Evolutionary conservation across 2,113 vertebrate species (phyloP).

Genomic region (Pavo muticus): DNA sequence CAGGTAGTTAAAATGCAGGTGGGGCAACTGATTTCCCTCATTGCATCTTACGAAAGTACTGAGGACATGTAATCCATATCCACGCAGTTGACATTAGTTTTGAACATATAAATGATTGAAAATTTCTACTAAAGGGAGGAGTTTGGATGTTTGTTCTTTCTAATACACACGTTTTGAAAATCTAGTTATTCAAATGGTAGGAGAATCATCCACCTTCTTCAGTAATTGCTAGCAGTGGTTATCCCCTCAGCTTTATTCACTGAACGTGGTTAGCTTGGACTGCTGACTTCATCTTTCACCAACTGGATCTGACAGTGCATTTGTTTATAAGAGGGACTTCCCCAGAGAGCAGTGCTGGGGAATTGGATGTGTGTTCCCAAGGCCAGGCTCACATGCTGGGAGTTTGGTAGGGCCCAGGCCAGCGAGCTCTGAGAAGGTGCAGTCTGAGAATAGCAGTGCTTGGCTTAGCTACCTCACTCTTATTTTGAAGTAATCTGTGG

Average conservation of each 20-base stretch:
- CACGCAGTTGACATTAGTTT: no score
- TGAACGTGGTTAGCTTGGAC: no score
- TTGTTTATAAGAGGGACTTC: background rate
- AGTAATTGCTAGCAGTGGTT: no score
- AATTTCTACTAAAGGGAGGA: no score
- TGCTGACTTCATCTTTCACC: no score
- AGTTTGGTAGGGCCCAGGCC: background rate
- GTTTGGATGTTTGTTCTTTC: no score
- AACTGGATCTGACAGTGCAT: background rate
- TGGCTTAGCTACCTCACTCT: slow-evolving; percentile 7
- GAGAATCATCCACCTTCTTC: no score
- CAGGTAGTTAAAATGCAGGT: background rate
- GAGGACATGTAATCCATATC: background rate
- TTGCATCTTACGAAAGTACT: background rate
- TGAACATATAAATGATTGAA: no score
- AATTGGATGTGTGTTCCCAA: background rate
- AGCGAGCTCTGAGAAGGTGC: background rate
- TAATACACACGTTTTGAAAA: no score
- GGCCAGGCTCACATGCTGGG: background rate
- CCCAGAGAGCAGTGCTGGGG: background rate
- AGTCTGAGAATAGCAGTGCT: background rate
- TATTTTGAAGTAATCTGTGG: background rate
- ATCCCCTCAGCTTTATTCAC: no score
- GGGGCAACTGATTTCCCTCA: background rate
- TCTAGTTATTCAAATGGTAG: no score